Base-by-base conservation (phyloP, 1,140 invertebrate species). In the Pseudoatta argentina region DNA sequence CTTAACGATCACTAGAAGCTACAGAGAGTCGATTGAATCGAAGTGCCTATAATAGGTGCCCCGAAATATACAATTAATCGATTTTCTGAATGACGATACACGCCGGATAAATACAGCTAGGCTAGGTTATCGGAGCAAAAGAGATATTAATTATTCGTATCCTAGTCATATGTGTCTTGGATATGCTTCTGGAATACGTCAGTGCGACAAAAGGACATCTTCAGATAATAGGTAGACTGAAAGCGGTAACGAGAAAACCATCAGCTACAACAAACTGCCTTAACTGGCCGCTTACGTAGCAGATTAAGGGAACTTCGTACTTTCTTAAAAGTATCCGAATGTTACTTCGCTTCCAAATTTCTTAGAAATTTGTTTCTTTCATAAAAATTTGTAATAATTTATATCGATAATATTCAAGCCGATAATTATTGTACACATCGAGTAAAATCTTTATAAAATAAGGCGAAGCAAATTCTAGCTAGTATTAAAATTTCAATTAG, bases 151-250 rank as follows among this genome's bases (percentile, higher is more conserved):
- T 91, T 92, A 92, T 91, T 91, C 88, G 86, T 92, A 92, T 73
- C 86, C 89, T 93, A 93, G 86, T 94, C 89, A 92, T 93, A 94
- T 93, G 92, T 92, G 87, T 93, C 88, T 85, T 90, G 91, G 94
- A 94, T 94, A 94, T 94, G 94, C 93, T 91, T 92, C 71, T 87
- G 85, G 71, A 87, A 66, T 85, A 76, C 10, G 48, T 81, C n/a
- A 14, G 55, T 69, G 51, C 63, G 78, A 83, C 39, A 71, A 91
- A 76, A 24, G 63, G 24, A 21, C 55, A 73, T 83, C 24, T 57
- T 82, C 53, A 16, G 61, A 5, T 51, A 39, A 18, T 44, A 14
- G 16, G 44, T 59, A 44, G 18, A 48, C 8, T 75, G 39, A 18
- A 78, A 51, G 63, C 51, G 63, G 30, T 53, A 66, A 78, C 44